These are phyloP conservation scores for Sebastes steindachneri DNA, from an alignment of 2,797 vertebrate genomes.

Conservation along the genomic window DNA sequence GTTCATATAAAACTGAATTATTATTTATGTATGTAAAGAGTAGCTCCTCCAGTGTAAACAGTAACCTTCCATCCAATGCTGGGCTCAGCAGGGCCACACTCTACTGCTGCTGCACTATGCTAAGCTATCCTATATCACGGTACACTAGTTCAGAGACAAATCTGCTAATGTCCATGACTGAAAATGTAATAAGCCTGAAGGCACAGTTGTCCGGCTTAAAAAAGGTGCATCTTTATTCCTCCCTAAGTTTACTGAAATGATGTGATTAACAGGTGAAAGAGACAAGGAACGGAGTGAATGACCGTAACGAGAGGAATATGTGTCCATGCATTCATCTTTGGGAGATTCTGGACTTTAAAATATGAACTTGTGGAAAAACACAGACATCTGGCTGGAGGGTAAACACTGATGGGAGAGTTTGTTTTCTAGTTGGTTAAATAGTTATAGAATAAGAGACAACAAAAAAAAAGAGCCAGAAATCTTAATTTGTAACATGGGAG, in stretches of 20 bases:
- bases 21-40: slow-evolving; percentile 25
- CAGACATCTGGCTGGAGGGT: slow-evolving; percentile 6
- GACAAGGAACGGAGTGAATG: slow-evolving; percentile 11
- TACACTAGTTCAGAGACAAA: slow-evolving; percentile 17
- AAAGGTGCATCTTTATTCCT: slow-evolving; percentile 64
- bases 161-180: slow-evolving; percentile 25
- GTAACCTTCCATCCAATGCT: slow-evolving; percentile 53
- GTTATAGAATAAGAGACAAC: slow-evolving; percentile 9
- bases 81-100: slow-evolving; percentile 35
- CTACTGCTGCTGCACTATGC: slow-evolving; percentile 31
- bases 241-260: slow-evolving; percentile 17
- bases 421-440: slow-evolving; percentile 33
- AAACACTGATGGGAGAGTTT: slow-evolving; percentile 14
- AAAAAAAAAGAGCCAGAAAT: slow-evolving; percentile 20
- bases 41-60: slow-evolving; percentile 71
- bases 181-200: slow-evolving; percentile 32
- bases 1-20: slow-evolving; percentile 31
- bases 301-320: slow-evolving; percentile 38
- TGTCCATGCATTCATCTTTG: slow-evolving; percentile 63
- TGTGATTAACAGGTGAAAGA: slow-evolving; percentile 4
- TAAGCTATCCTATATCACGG: slow-evolving; percentile 14
- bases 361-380: not conserved
- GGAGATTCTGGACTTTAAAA: slow-evolving; percentile 30
- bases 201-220: slow-evolving; percentile 53
- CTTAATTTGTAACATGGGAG: slow-evolving; percentile 32